These are phyloP conservation scores for Amphiprion clarkii DNA, from an alignment of 2,797 vertebrate genomes.

Conservation along the genomic window DNA sequence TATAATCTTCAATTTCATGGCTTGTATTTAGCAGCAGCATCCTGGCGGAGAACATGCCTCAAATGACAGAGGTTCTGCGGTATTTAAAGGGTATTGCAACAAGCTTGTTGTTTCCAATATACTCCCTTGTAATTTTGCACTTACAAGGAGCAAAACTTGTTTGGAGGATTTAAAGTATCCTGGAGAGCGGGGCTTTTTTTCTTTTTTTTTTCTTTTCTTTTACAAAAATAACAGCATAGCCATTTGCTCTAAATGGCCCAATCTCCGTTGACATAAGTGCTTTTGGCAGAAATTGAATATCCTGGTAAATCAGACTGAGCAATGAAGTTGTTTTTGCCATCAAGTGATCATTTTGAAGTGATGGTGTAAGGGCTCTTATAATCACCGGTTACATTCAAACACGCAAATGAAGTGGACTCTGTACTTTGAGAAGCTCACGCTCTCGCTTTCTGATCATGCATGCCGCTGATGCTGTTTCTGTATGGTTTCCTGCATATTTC, in stretches of 20 bases:
- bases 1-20: constrained; percentile 43
- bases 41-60: constrained; percentile 24
- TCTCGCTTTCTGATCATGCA: constrained; percentile 39
- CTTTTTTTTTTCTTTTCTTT: too few species aligned
- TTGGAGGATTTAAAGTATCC: neutral
- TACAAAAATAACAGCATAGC: neutral
- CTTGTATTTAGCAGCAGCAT: constrained; percentile 39
- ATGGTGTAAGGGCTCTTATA: constrained; percentile 43
- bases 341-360: constrained; percentile 36
- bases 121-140: neutral
- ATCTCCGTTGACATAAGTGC: constrained; percentile 11
- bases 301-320: constrained; percentile 16
- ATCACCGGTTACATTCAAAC: constrained; percentile 45
- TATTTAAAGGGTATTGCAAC: constrained; percentile 10
- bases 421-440: constrained; percentile 33
- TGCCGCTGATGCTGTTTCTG: constrained; percentile 23
- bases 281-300: constrained; percentile 22
- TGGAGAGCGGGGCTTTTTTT: neutral
- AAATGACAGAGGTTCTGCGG: constrained; percentile 25
- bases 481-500: constrained; percentile 22
- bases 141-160: neutral
- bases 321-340: constrained; percentile 36
- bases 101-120: constrained; percentile 6
- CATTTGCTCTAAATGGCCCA: constrained; percentile 23
- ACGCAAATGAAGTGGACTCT: constrained; percentile 47